Base-by-base conservation (phyloP, 1,140 invertebrate species). In the Camponotus pennsylvanicus region DNA sequence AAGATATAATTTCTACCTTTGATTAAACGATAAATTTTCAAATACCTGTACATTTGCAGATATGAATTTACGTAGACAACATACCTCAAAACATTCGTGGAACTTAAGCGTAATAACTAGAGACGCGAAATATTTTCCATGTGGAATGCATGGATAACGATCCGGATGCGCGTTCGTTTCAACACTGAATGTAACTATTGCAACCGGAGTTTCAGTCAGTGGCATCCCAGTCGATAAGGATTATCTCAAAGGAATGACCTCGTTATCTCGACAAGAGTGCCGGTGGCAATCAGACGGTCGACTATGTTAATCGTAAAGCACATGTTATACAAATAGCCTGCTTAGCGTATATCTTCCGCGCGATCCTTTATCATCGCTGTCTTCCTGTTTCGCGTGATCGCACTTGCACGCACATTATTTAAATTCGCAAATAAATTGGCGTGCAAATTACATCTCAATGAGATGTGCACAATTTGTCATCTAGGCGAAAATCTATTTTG, bases 201-300 rank as follows among this genome's bases (percentile, higher is more conserved):
- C 55, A 9, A 15, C 37, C 37, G 45, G 49, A 32, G 69, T 71
- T 32, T n/a, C 79, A 83, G 75, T 70, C 63, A 32, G 67, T 75
- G 63, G 67, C 79, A 86, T 91, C 75, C 61, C 79, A 57, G 88
- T 86, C 86, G 91, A 91, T 91, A 91, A 91, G 73, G 80, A 87
- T 91, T 91, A 91, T 91, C 91, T 45, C 67, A 27, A 73, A 90
- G 40, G 85, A 91, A 85, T 91, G 80, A 87, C 88, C 78, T 77
- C 82, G 64, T 88, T 91, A 91, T 91, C 90, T 86, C 59, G 67
- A 21, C 21, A 34, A 57, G 32, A 21, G 37, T 59, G 49, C 40
- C 11, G 27, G 67, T 57, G 63, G 40, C 78, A 32, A 71, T 73
- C 78, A 70, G 55, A 57, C 89, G 8, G 42, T 42, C 55, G 49